These are phyloP conservation scores for Gallinago jamesoni DNA, from an alignment of 2,113 vertebrate species.

Conservation along the genomic window DNA sequence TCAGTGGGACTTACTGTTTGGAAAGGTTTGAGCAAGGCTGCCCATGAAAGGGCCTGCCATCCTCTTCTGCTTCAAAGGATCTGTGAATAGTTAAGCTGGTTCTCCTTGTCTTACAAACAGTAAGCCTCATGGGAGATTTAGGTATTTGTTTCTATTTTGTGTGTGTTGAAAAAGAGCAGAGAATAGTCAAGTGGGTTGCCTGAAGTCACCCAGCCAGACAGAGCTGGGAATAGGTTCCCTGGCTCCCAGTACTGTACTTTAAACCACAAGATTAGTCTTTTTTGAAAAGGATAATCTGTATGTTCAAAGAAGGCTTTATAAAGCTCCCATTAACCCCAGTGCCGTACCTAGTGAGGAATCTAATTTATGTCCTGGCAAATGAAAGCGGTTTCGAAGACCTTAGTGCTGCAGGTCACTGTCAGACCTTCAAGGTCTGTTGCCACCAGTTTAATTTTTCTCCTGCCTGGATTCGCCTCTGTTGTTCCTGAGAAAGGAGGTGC, in stretches of 20 bases:
- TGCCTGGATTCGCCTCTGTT: background rate
- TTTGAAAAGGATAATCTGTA: constrained; percentile 53
- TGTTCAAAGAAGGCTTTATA: constrained; percentile 58
- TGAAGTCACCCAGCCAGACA: constrained; percentile 21
- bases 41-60: background rate
- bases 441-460: constrained; percentile 63
- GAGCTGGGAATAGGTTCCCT: constrained; percentile 32
- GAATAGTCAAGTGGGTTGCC: background rate
- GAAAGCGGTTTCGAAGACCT: constrained; percentile 40
- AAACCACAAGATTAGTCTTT: constrained; percentile 51
- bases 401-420: constrained; percentile 52
- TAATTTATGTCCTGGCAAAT: constrained; percentile 68
- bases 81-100: background rate
- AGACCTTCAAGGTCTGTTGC: constrained; percentile 64
- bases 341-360: constrained; percentile 51
- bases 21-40: background rate
- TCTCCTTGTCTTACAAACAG: background rate
- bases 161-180: background rate
- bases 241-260: constrained; percentile 35
- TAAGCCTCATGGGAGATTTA: background rate
- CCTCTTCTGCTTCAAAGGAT: background rate
- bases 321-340: constrained; percentile 42
- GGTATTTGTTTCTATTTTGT: background rate
- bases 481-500: background rate
- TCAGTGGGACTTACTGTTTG: background rate